Evolutionary conservation across 2,797 vertebrate genomes (phyloP), one percentile per base, ranked within the genome.

Genomic region (Lateolabrax maculatus): DNA sequence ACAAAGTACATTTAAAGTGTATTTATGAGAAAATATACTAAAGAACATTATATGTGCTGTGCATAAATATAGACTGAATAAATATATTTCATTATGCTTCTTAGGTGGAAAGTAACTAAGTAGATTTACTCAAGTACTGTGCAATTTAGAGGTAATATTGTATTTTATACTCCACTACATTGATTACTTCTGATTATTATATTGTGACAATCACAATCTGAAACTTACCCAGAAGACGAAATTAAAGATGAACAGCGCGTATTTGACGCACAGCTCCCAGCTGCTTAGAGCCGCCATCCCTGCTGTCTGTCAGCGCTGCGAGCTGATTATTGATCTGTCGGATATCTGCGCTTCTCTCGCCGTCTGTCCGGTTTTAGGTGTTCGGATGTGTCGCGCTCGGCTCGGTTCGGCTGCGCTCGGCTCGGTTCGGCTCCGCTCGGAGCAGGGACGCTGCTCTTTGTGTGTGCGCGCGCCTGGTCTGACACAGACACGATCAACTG

Each of bases 201-300:
- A 58, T 9, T 4, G 25, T 19, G 23, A 18, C 23, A n/a, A n/a
- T n/a, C n/a, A n/a, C n/a, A n/a, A n/a, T n/a, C n/a, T n/a, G n/a
- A n/a, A n/a, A 70, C 83, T 95, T 34, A 96, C 95, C 95, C 95
- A 96, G 78, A 95, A 93, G 65, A 96, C 39, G 80, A 96, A 96
- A 65, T 95, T 96, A 58, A 96, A 96, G 89, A 87, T 65, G 87
- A 96, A 95, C 3, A 96, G 67, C 0, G 93, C 71, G 77, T 95
- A 96, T 60, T 96, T 96, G 55, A 96, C 84, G 84, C 94, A 94
- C 52, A 92, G 27, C 78, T 96, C 95, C 91, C 90, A 91, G 84
- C 92, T 87, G 81, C 84, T 94, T 13, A 96, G 86, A 27, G 88
- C 89, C 48, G 91, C 72, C 95, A 95, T 96, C 48, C 29, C 82